These are phyloP conservation scores for Eupelmus urozonus DNA, from an alignment of 2,888 invertebrate species.

Conservation along the genomic window DNA sequence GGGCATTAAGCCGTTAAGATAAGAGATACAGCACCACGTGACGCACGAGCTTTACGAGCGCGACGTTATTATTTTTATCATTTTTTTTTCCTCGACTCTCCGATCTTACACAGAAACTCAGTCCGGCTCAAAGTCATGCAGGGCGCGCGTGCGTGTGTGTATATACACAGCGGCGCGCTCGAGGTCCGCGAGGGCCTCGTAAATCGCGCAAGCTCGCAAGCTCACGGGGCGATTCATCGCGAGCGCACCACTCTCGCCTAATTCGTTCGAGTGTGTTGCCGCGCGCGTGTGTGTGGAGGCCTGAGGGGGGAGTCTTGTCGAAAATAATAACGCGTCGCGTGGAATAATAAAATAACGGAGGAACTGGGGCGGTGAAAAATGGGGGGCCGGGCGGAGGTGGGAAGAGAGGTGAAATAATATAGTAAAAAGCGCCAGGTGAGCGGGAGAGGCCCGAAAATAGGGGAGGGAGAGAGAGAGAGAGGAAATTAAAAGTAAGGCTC, in stretches of 20 bases:
- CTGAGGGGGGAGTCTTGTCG: background rate
- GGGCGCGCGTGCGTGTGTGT: too few relatives aligned
- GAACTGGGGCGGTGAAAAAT: background rate
- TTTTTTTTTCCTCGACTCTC: too few relatives aligned
- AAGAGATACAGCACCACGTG: too few relatives aligned
- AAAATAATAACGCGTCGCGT: slow-evolving; percentile 30
- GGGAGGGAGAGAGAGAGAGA: background rate
- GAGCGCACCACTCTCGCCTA: slow-evolving; percentile 15
- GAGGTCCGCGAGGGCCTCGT: background rate
- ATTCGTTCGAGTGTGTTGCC: slow-evolving; percentile 32
- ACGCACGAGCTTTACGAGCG: too few relatives aligned
- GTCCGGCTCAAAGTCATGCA: too few relatives aligned
- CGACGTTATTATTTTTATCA: too few relatives aligned
- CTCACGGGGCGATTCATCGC: background rate
- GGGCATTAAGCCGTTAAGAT: slow-evolving; percentile 7
- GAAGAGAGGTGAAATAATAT: slow-evolving; percentile 10
- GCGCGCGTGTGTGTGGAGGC: too few relatives aligned
- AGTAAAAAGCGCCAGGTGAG: background rate
- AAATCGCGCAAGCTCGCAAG: slow-evolving; percentile 1
- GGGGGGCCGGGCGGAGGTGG: background rate
- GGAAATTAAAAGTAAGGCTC: background rate
- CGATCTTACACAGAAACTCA: too few relatives aligned
- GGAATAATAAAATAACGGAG: slow-evolving; percentile 28
- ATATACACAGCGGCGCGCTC: too few relatives aligned
- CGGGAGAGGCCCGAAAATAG: background rate